A percentile compares a stretch with the other conserved stretches of the same genome.
These are phyloP conservation scores for Tetragnatha montana DNA, from an alignment of 2,888 invertebrate species.

Conservation along the genomic window DNA sequence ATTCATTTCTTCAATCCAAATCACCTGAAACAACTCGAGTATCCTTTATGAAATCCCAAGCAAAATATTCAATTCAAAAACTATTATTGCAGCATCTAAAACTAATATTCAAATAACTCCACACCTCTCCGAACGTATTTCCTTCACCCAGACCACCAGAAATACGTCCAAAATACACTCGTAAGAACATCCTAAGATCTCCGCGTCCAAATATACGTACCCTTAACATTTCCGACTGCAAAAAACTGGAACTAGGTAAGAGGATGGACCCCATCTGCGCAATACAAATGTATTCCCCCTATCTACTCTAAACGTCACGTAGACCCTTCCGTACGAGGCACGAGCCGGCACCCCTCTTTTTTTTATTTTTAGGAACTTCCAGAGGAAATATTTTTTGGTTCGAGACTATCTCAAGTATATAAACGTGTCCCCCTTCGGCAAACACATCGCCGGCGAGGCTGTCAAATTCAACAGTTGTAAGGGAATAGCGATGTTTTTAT, in stretches of 20 bases:
- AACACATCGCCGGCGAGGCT: constrained; percentile 50
- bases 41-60: too few species aligned
- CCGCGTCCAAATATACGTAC: too few species aligned
- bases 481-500: constrained; percentile 60
- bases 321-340: constrained; percentile 10
- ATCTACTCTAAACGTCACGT: constrained; percentile 50
- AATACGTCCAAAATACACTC: too few species aligned
- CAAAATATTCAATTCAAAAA: too few species aligned
- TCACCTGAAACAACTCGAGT: too few species aligned
- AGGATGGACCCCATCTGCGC: constrained; percentile 15
- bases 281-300: constrained; percentile 35
- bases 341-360: constrained; percentile 38
- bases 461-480: constrained; percentile 67
- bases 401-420: constrained; percentile 48
- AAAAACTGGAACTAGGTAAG: background rate
- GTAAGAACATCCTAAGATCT: too few species aligned
- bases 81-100: too few species aligned
- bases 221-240: too few species aligned
- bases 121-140: too few species aligned
- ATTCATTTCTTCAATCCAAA: too few species aligned
- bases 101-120: too few species aligned
- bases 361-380: background rate
- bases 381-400: constrained; percentile 43
- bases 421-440: constrained; percentile 62
- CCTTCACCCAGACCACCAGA: too few species aligned